phyloP scores from a whole-genome alignment of 2,113 vertebrate genomes.

The Galemys pyrenaicus region DNA sequence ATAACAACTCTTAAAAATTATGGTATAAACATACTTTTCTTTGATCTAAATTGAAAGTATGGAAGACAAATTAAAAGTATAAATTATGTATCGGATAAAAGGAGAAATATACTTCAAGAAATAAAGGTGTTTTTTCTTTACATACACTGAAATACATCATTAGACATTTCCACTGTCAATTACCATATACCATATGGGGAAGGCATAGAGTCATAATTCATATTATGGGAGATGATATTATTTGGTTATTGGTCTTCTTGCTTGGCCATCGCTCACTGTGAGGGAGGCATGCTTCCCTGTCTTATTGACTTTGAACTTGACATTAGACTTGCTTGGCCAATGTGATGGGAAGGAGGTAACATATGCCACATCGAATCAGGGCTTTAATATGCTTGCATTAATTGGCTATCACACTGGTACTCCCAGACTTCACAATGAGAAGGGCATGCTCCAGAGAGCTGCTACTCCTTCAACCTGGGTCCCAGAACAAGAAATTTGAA shows the following conservation, averaged over 20 bases:
- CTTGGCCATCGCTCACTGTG: background rate
- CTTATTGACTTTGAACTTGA: background rate
- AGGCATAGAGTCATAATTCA: background rate
- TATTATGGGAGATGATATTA: background rate
- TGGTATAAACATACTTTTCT: background rate
- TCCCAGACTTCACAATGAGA: background rate
- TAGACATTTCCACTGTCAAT: background rate
- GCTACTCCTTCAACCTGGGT: background rate
- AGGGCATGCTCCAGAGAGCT: background rate
- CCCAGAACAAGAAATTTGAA: background rate
- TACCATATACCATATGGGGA: background rate
- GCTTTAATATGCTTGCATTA: background rate
- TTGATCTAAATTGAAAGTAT: background rate
- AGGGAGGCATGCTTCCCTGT: background rate
- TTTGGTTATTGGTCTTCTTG: background rate
- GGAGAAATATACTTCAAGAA: background rate
- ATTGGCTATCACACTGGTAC: background rate
- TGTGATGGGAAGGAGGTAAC: background rate
- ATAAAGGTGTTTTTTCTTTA: constrained; percentile 1
- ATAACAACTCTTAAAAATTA: background rate
- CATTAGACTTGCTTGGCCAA: background rate
- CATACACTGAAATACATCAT: background rate
- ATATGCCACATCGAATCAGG: background rate
- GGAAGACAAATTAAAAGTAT: background rate
- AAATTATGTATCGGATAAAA: background rate